Conservation (phyloP, 2,888 invertebrate genomes). For the Agrotis exclamationis region DNA sequence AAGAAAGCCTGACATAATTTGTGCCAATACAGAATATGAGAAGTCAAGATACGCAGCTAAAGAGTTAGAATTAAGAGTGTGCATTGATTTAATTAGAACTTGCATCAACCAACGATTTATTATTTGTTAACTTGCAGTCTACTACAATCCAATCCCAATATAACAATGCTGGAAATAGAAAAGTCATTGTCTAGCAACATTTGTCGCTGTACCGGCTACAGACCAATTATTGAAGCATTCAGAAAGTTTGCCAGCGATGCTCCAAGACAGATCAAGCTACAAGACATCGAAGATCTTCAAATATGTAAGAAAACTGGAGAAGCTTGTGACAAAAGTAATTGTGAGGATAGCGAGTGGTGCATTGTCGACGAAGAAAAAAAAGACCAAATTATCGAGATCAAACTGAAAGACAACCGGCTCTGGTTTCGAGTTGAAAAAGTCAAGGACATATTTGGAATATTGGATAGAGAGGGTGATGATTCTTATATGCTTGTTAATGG, state of each 20-base stretch:
- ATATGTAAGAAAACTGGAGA: slow-evolving; percentile 70
- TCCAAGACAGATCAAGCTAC: slow-evolving; percentile 82
- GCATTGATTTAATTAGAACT: background rate
- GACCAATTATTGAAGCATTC: slow-evolving; percentile 95
- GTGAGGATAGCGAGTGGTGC: slow-evolving; percentile 75
- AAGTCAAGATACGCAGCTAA: too few relatives aligned
- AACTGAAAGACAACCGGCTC: slow-evolving; percentile 70
- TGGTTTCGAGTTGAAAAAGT: slow-evolving; percentile 90
- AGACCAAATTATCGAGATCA: slow-evolving; percentile 71
- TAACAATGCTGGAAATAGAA: slow-evolving; percentile 91
- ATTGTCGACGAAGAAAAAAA: slow-evolving; percentile 55
- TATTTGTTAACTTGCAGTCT: slow-evolving; percentile 36
- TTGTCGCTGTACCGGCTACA: slow-evolving; percentile 95
- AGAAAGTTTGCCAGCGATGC: slow-evolving; percentile 93
- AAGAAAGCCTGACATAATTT: background rate
- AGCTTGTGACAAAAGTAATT: slow-evolving; percentile 77
- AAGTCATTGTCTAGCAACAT: slow-evolving; percentile 94
- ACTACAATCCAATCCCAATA: slow-evolving; percentile 53
- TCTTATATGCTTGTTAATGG: slow-evolving; percentile 93
- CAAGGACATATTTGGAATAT: slow-evolving; percentile 87
- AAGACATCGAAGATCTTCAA: slow-evolving; percentile 85
- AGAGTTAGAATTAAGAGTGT: too few relatives aligned
- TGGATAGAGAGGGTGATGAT: slow-evolving; percentile 78
- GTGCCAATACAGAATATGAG: background rate
- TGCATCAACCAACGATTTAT: background rate